Evolutionary conservation across 2,113 vertebrate genomes (phyloP).

Genomic region (Hippoglossus stenolepis): DNA sequence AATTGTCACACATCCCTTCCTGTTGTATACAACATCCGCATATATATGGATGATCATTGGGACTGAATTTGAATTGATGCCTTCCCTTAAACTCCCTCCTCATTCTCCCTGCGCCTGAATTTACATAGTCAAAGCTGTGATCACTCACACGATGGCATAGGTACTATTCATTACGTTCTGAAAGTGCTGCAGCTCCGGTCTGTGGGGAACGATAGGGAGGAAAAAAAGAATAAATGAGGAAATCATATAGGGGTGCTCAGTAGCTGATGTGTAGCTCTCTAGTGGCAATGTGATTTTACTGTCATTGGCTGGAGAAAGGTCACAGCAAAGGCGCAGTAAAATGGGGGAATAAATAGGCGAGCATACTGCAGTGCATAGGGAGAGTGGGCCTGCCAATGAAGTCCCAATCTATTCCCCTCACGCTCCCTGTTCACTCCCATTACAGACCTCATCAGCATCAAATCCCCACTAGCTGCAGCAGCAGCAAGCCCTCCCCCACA

Average conservation of each 20-base stretch:
- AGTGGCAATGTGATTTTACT: slow-evolving; percentile 61
- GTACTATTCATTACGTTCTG: slow-evolving; percentile 63
- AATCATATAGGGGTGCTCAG: slow-evolving; percentile 62
- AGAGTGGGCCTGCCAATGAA: slow-evolving; percentile 70
- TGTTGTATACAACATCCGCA: slow-evolving; percentile 21
- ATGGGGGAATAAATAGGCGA: slow-evolving; percentile 71
- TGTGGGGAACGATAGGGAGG: slow-evolving; percentile 35
- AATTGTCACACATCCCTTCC: not conserved
- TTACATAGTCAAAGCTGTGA: slow-evolving; percentile 69
- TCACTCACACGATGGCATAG: slow-evolving; percentile 64
- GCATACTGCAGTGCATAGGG: slow-evolving; percentile 61
- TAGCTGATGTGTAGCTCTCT: slow-evolving; percentile 56
- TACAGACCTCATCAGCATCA: slow-evolving; percentile 80
- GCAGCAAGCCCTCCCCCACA: slow-evolving; percentile 49
- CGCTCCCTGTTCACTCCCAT: slow-evolving; percentile 75
- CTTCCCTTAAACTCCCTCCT: slow-evolving; percentile 44
- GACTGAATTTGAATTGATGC: slow-evolving; percentile 38
- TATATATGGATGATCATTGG: slow-evolving; percentile 15
- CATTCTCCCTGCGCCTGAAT: slow-evolving; percentile 34
- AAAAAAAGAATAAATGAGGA: slow-evolving; percentile 58
- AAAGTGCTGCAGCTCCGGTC: slow-evolving; percentile 11
- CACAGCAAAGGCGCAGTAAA: slow-evolving; percentile 70
- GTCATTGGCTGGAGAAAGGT: slow-evolving; percentile 79
- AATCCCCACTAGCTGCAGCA: slow-evolving; percentile 71
- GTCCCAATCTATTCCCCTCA: slow-evolving; percentile 78